Percentiles rank a stretch among this genome's conserved stretches.
phyloP scores from a whole-genome alignment of 2,797 vertebrate genomes.

The Basileuterus tristriatus region DNA sequence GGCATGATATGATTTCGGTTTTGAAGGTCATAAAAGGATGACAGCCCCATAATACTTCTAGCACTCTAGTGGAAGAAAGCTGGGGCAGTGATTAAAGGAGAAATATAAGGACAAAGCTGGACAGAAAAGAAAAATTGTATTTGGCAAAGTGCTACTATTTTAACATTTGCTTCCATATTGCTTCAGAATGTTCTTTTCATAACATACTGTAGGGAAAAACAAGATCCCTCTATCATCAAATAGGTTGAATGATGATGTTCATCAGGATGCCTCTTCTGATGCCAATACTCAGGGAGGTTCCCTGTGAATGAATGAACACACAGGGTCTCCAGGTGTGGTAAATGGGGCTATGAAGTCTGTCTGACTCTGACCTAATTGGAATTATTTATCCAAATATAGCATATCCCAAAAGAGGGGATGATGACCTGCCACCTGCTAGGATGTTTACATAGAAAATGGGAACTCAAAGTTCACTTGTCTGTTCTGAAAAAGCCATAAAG shows the following conservation, averaged over 20 bases:
- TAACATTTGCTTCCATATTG: not conserved
- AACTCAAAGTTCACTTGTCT: not conserved
- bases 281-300: not conserved
- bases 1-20: not conserved
- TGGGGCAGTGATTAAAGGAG: not conserved
- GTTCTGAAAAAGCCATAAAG: not conserved
- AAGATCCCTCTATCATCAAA: not conserved
- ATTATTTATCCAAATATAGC: not conserved
- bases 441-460: not conserved
- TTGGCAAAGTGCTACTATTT: not conserved
- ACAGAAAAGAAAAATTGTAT: not conserved
- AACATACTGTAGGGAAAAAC: not conserved
- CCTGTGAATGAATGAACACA: not conserved
- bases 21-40: not conserved
- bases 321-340: not conserved
- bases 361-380: not conserved
- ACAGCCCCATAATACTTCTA: not conserved
- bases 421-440: not conserved
- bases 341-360: not conserved
- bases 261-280: not conserved
- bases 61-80: not conserved
- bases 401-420: not conserved
- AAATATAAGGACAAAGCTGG: not conserved
- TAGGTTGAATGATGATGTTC: not conserved
- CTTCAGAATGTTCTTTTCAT: not conserved